Conservation (phyloP, 2,888 invertebrate genomes). For the Noctua janthe region DNA sequence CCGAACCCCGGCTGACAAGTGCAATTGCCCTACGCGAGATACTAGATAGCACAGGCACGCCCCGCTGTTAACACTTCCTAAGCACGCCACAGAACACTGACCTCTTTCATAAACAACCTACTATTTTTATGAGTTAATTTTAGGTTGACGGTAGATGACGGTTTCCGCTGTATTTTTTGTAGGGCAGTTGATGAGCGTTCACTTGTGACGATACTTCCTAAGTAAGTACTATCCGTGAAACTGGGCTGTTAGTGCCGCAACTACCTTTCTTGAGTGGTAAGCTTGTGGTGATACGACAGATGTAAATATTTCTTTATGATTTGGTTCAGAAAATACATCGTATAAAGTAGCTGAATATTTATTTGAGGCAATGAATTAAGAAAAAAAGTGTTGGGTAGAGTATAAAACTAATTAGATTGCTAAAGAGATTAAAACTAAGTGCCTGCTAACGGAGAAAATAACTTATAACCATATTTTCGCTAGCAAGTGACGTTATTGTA, state of each 20-base stretch:
- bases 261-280: neutral
- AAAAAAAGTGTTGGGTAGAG: neutral
- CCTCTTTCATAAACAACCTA: conserved; percentile 69
- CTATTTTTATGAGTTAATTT: conserved; percentile 66
- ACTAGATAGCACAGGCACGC: conserved; percentile 85
- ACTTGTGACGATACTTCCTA: neutral
- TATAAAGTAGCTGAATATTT: neutral
- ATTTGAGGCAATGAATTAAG: neutral
- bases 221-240: neutral
- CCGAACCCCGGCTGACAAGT: conserved; percentile 81
- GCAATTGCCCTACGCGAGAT: conserved; percentile 83
- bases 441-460: neutral
- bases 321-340: neutral
- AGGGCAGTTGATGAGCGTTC: neutral
- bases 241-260: neutral
- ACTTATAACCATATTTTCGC: neutral
- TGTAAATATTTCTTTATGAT: conserved; percentile 5
- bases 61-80: conserved; percentile 84
- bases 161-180: conserved; percentile 1
- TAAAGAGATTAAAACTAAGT: too few species aligned
- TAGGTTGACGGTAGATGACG: conserved; percentile 28
- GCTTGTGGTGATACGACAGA: neutral
- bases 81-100: conserved; percentile 81
- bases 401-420: too few species aligned
- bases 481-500: conserved; percentile 3